These are phyloP conservation scores for Cyprinella venusta DNA, from an alignment of 2,797 vertebrate genomes.

Conservation along the genomic window DNA sequence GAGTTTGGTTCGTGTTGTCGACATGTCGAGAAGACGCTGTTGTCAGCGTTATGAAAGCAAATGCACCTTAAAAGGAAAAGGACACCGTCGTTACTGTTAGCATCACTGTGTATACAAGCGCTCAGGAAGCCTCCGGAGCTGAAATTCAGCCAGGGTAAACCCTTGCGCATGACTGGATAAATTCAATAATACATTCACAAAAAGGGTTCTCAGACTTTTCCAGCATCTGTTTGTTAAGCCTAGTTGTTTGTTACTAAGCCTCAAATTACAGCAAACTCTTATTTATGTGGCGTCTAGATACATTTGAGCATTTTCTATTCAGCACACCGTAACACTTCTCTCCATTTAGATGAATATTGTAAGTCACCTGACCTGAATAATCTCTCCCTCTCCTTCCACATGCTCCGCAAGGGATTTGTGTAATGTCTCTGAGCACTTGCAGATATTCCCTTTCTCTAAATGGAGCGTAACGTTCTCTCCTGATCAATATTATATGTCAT, in stretches of 20 bases:
- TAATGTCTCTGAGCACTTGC: conserved; percentile 56
- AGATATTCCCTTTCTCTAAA: conserved; percentile 53
- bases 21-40: background rate
- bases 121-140: background rate
- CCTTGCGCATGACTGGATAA: background rate
- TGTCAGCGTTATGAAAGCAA: background rate
- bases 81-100: background rate
- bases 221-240: background rate
- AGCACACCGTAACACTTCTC: background rate
- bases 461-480: conserved; percentile 50
- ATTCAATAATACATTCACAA: background rate
- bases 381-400: background rate
- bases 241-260: conserved; percentile 16
- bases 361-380: background rate
- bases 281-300: conserved; percentile 6
- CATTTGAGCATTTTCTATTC: conserved; percentile 5
- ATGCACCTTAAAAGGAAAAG: background rate
- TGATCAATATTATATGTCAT: conserved; percentile 56
- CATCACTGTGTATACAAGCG: too few relatives aligned
- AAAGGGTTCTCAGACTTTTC: background rate
- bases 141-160: background rate
- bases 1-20: background rate
- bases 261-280: conserved; percentile 1
- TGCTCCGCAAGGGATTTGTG: conserved; percentile 30
- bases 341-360: conserved; percentile 16